Evolutionary conservation across 2,797 vertebrate genomes (phyloP).

Genomic region (Tinamus major): DNA sequence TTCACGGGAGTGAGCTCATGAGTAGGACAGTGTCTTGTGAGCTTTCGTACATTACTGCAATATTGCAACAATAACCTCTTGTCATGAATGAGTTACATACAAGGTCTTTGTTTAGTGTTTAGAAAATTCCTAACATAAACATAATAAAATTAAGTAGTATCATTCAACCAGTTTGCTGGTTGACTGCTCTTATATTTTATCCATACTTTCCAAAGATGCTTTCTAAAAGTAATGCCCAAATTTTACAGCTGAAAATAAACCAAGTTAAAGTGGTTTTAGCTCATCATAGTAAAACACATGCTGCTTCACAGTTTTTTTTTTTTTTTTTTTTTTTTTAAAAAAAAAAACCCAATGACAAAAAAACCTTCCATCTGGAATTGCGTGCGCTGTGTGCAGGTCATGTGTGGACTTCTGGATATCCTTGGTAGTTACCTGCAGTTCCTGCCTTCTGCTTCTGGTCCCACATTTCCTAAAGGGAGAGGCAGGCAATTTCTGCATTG

Average conservation of each 20-base stretch:
- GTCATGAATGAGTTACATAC: background rate
- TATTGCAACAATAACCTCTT: background rate
- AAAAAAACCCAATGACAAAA: too few relatives aligned
- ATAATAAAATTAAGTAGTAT: background rate
- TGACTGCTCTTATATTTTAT: background rate
- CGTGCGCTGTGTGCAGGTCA: fast-evolving
- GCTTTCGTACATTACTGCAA: background rate
- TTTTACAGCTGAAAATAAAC: background rate
- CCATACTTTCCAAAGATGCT: background rate
- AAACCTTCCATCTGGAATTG: background rate
- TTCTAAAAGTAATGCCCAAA: background rate
- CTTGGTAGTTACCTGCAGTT: background rate
- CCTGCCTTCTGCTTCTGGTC: background rate
- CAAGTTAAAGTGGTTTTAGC: background rate
- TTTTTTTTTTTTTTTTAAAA: too few relatives aligned
- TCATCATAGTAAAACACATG: background rate
- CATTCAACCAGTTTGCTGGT: background rate
- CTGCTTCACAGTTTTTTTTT: background rate
- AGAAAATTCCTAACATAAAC: background rate
- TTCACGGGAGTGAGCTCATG: background rate
- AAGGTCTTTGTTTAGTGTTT: background rate
- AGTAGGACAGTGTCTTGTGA: background rate
- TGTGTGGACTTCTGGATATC: background rate
- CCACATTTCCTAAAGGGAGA: background rate
- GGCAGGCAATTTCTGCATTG: background rate